phyloP scores from a whole-genome alignment of 2,113 vertebrate species.

The Sturnira hondurensis region DNA sequence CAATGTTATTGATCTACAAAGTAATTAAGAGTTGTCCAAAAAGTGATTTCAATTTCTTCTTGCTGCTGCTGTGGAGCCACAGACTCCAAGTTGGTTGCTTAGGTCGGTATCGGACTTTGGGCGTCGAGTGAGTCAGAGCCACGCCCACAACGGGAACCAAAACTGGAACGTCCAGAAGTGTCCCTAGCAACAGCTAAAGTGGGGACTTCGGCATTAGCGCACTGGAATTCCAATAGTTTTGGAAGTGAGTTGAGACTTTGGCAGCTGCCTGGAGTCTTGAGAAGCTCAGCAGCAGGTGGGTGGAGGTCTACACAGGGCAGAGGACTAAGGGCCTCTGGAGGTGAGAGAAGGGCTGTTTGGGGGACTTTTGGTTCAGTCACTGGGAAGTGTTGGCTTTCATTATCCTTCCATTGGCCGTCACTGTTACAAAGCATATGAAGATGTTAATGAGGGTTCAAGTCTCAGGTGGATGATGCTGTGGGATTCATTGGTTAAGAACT shows the following conservation, averaged over 20 bases:
- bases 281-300: neutral
- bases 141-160: neutral
- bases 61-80: neutral
- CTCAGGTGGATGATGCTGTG: neutral
- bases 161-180: neutral
- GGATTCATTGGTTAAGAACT: neutral
- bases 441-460: neutral
- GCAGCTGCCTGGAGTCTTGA: neutral
- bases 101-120: no score
- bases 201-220: neutral
- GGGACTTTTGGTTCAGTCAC: neutral
- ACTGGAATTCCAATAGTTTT: neutral
- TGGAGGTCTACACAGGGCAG: neutral
- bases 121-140: no score
- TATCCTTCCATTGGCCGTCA: neutral
- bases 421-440: neutral
- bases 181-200: neutral
- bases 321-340: neutral
- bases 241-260: neutral
- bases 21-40: neutral
- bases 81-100: no score
- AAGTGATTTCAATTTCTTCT: neutral
- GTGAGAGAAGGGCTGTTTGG: neutral
- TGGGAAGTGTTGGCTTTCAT: neutral
- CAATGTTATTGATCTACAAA: neutral